Conservation (phyloP, 37 sponge, comb jelly and placozoan species). For the Aplysina aerophoba region DNA sequence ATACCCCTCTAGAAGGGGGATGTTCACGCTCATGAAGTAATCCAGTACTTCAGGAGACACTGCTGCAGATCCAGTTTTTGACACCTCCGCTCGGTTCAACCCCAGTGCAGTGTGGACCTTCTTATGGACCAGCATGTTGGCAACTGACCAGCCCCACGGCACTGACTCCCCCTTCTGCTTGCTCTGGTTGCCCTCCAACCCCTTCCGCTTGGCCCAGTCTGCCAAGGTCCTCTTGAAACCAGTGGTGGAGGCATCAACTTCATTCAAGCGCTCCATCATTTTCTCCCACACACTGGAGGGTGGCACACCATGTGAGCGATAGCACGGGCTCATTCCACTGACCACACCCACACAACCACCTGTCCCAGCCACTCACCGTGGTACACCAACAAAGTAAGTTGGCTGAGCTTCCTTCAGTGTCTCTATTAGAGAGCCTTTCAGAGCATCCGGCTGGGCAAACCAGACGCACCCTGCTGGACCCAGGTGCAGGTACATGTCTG, state of each 20-base stretch:
- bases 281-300: slow-evolving; percentile 71
- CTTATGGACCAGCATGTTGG: slow-evolving; percentile 43
- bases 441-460: slow-evolving; percentile 93
- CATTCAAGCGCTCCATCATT: slow-evolving; percentile 68
- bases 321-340: no score
- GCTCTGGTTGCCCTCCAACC: slow-evolving; percentile 71
- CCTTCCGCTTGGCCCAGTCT: slow-evolving; percentile 72
- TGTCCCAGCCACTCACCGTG: slow-evolving; percentile 44
- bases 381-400: slow-evolving; percentile 74
- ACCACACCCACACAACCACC: neutral
- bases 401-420: slow-evolving; percentile 80
- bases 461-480: slow-evolving; percentile 36
- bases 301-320: no score
- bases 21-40: slow-evolving; percentile 84
- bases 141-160: slow-evolving; percentile 58
- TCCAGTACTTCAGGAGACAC: slow-evolving; percentile 73
- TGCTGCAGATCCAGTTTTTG: slow-evolving; percentile 62
- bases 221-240: slow-evolving; percentile 57
- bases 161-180: slow-evolving; percentile 46
- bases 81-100: slow-evolving; percentile 15
- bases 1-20: slow-evolving; percentile 90
- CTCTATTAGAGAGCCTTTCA: slow-evolving; percentile 76
- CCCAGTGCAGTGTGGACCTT: slow-evolving; percentile 42
- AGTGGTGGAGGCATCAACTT: slow-evolving; percentile 8
- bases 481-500: slow-evolving; percentile 64